A percentile compares a stretch with the other conserved stretches of the same genome.
Conservation (phyloP, 1,140 invertebrate species). For the Telenomus remus region DNA sequence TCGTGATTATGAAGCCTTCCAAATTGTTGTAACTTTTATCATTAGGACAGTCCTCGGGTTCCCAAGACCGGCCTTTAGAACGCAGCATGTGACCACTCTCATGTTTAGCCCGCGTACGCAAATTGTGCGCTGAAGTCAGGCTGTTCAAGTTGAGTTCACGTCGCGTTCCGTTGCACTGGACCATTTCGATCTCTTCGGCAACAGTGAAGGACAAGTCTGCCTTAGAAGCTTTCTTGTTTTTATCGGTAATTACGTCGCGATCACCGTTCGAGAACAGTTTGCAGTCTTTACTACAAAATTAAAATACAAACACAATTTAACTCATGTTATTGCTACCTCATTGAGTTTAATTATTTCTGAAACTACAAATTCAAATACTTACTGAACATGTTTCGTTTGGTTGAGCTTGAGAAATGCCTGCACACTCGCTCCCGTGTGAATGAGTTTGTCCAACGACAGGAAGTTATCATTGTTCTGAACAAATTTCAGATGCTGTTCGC, state of each 20-base stretch:
- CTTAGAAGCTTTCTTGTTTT: slow-evolving; percentile 62
- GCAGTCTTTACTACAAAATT: slow-evolving; percentile 68
- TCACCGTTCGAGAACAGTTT: slow-evolving; percentile 67
- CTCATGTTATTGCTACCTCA: no score
- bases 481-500: slow-evolving; percentile 82
- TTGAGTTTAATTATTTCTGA: slow-evolving; percentile 19
- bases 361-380: slow-evolving; percentile 59
- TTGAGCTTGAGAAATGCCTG: slow-evolving; percentile 79
- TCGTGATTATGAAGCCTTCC: slow-evolving; percentile 71
- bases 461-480: slow-evolving; percentile 83
- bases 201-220: slow-evolving; percentile 62
- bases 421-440: slow-evolving; percentile 78
- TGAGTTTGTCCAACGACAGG: slow-evolving; percentile 81
- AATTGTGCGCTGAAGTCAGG: slow-evolving; percentile 69
- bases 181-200: slow-evolving; percentile 68
- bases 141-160: slow-evolving; percentile 68
- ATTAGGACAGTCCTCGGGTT: slow-evolving; percentile 60
- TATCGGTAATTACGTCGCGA: slow-evolving; percentile 64
- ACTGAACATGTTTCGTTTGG: slow-evolving; percentile 70
- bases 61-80: slow-evolving; percentile 70
- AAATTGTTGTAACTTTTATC: slow-evolving; percentile 72
- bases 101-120: slow-evolving; percentile 70
- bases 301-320: slow-evolving; percentile 1
- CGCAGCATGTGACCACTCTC: slow-evolving; percentile 72
- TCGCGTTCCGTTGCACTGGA: slow-evolving; percentile 71